Evolutionary conservation across 2,888 invertebrate genomes (phyloP).

Genomic region (Zaprionus bogoriensis): DNA sequence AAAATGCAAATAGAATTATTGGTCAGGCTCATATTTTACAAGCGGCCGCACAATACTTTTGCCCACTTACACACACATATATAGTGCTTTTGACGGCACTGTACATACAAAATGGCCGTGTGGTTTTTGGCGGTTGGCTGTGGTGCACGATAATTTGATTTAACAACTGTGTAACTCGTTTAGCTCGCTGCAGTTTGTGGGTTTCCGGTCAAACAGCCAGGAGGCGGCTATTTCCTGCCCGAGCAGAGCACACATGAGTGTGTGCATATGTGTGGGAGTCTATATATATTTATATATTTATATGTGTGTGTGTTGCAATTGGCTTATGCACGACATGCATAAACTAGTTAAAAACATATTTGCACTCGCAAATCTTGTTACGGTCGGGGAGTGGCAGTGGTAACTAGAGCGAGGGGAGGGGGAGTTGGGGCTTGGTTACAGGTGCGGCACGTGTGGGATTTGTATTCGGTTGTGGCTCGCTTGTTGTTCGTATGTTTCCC

Average conservation of each 20-base stretch:
- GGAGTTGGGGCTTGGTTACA: not conserved
- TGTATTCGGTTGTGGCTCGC: constrained; percentile 28
- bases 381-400: not conserved
- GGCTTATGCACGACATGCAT: constrained; percentile 45
- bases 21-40: not conserved
- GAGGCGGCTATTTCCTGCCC: constrained; percentile 27
- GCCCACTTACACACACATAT: too few species aligned
- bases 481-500: not conserved
- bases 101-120: not conserved
- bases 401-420: not conserved
- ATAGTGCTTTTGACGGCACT: constrained; percentile 10
- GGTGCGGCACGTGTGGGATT: constrained; percentile 4
- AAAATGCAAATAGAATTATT: not conserved
- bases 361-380: constrained; percentile 43
- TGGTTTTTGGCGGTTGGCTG: constrained; percentile 5
- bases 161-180: constrained; percentile 29
- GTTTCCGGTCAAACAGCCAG: constrained; percentile 41
- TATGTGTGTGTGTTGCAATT: constrained; percentile 34
- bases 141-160: constrained; percentile 44
- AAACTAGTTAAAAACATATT: constrained; percentile 68
- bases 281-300: too few species aligned
- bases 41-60: not conserved
- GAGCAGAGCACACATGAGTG: not conserved
- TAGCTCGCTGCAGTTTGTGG: constrained; percentile 12
- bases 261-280: not conserved